Conservation (phyloP, 2,797 vertebrate species). For the Acanthurus tractus region DNA sequence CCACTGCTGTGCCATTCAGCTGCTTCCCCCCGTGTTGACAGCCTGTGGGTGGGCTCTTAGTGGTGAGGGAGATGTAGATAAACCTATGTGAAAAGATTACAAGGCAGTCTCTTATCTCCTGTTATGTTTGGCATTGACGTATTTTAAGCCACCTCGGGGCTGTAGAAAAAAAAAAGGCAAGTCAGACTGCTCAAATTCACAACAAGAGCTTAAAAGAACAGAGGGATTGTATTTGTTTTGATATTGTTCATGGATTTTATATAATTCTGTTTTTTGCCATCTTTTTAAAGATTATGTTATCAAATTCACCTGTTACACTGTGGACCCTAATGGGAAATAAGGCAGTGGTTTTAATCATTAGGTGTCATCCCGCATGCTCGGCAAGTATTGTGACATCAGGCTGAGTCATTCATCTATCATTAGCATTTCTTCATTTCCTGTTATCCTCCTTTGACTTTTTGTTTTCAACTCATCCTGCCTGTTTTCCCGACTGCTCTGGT, state of each 20-base stretch:
- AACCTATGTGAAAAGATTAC: slow-evolving; percentile 22
- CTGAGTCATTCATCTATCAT: slow-evolving; percentile 33
- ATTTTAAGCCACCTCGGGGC: slow-evolving; percentile 16
- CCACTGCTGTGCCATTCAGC: slow-evolving; percentile 27
- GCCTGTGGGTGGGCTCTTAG: slow-evolving; percentile 38
- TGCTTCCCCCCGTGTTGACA: slow-evolving; percentile 51
- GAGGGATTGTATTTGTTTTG: background rate
- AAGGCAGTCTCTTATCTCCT: slow-evolving; percentile 52
- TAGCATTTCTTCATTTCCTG: slow-evolving; percentile 24
- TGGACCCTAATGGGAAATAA: background rate
- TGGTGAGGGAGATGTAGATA: slow-evolving; percentile 45
- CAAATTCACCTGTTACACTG: background rate
- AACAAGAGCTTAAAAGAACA: background rate
- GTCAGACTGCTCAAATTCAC: slow-evolving; percentile 8
- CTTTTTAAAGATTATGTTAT: background rate
- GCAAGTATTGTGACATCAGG: slow-evolving; percentile 19
- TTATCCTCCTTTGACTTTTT: slow-evolving; percentile 5
- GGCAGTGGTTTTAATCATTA: slow-evolving; percentile 16
- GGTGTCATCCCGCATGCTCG: background rate
- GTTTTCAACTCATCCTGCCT: background rate
- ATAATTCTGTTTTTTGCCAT: background rate
- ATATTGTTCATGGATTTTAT: background rate
- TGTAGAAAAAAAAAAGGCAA: background rate
- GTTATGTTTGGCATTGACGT: slow-evolving; percentile 49
- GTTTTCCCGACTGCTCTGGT: background rate